Conservation (phyloP, 1,140 invertebrate genomes). For the Drosophila ananassae region DNA sequence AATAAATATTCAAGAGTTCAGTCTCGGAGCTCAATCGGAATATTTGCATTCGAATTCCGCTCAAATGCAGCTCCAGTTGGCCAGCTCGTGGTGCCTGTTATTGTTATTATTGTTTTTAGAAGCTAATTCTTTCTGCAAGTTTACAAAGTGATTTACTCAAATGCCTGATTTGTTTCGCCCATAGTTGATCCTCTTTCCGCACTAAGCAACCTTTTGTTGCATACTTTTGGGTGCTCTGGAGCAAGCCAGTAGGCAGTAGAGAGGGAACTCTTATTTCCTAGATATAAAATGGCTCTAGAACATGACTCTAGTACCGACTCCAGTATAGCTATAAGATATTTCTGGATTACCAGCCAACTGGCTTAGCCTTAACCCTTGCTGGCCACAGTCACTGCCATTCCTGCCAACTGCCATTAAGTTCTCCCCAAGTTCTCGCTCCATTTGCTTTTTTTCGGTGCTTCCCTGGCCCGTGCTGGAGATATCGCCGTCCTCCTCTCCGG, state of each 20-base stretch:
- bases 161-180: too few relatives aligned
- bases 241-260: too few relatives aligned
- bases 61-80: slow-evolving; percentile 7
- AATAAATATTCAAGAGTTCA: slow-evolving; percentile 30
- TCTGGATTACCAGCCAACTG: background rate
- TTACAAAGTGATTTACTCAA: background rate
- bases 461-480: too few relatives aligned
- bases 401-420: slow-evolving; percentile 9
- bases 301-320: too few relatives aligned
- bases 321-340: background rate
- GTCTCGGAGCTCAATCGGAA: slow-evolving; percentile 8
- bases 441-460: background rate
- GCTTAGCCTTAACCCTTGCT: slow-evolving; percentile 19
- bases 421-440: background rate
- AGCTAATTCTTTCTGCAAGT: background rate
- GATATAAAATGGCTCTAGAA: too few relatives aligned
- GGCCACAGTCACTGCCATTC: background rate
- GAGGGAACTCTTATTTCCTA: too few relatives aligned
- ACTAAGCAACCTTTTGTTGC: too few relatives aligned
- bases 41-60: slow-evolving; percentile 25
- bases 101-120: background rate
- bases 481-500: too few relatives aligned
- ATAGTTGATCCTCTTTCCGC: too few relatives aligned
- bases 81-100: background rate
- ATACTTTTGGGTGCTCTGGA: too few relatives aligned